Percentiles rank a stretch among this genome's conserved stretches.
Evolutionary conservation across 2,888 invertebrate species (phyloP).

Genomic region (Cerastoderma edule): DNA sequence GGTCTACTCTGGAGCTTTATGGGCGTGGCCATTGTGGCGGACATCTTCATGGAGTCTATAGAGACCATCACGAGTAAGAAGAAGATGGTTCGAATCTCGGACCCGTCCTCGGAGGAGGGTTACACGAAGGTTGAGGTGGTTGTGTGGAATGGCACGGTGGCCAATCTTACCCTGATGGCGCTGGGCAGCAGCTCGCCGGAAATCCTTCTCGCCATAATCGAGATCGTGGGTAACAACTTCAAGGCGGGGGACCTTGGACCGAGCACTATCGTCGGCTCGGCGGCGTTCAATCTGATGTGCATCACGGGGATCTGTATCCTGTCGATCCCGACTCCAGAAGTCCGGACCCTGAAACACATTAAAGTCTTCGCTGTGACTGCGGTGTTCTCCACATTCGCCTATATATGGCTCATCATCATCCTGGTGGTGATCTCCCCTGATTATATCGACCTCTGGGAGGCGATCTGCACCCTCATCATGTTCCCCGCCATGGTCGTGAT

Average conservation of each 20-base stretch:
- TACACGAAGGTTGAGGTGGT: constrained; percentile 85
- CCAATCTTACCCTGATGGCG: constrained; percentile 86
- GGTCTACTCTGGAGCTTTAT: constrained; percentile 86
- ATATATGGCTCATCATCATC: constrained; percentile 86
- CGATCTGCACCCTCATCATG: constrained; percentile 86
- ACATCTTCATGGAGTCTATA: constrained; percentile 87
- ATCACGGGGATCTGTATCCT: constrained; percentile 86
- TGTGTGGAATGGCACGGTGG: constrained; percentile 86
- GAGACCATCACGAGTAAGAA: constrained; percentile 86
- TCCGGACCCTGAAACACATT: constrained; percentile 83
- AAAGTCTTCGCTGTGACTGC: constrained; percentile 84
- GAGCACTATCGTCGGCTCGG: constrained; percentile 87
- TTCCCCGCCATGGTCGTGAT: constrained; percentile 86
- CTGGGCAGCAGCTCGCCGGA: constrained; percentile 86
- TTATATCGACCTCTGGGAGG: constrained; percentile 86
- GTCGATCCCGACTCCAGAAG: constrained; percentile 84
- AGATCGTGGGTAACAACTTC: constrained; percentile 84
- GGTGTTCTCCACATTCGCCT: constrained; percentile 85
- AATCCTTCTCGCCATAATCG: constrained; percentile 86
- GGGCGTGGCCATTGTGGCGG: constrained; percentile 86
- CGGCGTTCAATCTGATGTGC: constrained; percentile 86
- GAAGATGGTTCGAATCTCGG: constrained; percentile 82
- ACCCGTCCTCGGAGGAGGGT: constrained; percentile 66
- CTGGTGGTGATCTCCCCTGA: constrained; percentile 84
- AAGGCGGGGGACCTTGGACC: constrained; percentile 85